A percentile compares a stretch with the other conserved stretches of the same genome.
Conservation (phyloP, 30 jellyfish, hydroid and myxozoan species). For the Haliclystus octoradiatus region DNA sequence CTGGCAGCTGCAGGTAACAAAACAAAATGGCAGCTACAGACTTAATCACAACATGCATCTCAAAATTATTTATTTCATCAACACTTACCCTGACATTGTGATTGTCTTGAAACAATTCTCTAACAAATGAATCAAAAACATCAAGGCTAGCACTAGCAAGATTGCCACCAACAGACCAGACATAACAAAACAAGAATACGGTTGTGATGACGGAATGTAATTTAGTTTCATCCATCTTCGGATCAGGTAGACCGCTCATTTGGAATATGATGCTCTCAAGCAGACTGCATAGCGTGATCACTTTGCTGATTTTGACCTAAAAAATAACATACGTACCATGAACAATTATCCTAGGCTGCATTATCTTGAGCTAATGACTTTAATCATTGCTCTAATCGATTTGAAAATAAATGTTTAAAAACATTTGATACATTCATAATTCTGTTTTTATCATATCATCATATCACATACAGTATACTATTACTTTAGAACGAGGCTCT, state of each 20-base stretch:
- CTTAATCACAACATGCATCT: background rate
- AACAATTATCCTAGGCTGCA: too few relatives aligned
- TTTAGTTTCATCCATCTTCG: slow-evolving; percentile 54
- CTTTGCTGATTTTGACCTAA: slow-evolving; percentile 86
- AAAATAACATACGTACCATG: background rate
- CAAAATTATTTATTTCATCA: background rate
- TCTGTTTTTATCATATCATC: too few relatives aligned
- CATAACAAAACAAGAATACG: slow-evolving; percentile 56
- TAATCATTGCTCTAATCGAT: too few relatives aligned
- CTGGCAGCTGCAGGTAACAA: slow-evolving; percentile 34
- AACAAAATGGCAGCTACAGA: slow-evolving; percentile 4
- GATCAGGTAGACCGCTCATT: slow-evolving; percentile 49
- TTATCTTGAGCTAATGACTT: too few relatives aligned
- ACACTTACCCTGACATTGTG: slow-evolving; percentile 65
- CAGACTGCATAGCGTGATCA: slow-evolving; percentile 63
- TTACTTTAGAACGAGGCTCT: too few relatives aligned
- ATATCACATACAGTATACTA: too few relatives aligned
- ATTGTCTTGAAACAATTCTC: slow-evolving; percentile 78
- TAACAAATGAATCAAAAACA: slow-evolving; percentile 49
- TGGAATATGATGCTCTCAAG: slow-evolving; percentile 59
- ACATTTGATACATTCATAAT: too few relatives aligned
- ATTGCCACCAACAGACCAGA: slow-evolving; percentile 93
- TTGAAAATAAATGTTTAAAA: too few relatives aligned
- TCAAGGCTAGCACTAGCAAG: slow-evolving; percentile 68
- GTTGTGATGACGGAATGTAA: slow-evolving; percentile 67